Conservation (phyloP, 2,888 invertebrate species). For the Lasioglossum oenotherae region DNA sequence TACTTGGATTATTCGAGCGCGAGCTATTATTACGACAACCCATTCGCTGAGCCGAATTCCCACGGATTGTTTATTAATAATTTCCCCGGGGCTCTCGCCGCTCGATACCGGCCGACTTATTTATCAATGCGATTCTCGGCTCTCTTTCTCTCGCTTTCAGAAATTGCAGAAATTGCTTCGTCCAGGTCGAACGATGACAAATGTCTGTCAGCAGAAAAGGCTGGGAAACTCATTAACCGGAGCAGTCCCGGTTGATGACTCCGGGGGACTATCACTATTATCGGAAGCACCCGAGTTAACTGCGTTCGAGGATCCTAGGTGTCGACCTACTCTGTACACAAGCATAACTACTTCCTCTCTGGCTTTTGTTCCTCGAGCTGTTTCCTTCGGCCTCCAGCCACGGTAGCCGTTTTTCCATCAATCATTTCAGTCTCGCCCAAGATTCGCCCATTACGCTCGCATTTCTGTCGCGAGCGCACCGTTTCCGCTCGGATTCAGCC, state of each 20-base stretch:
- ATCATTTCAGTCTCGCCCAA: constrained; percentile 72
- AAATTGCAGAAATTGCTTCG: constrained; percentile 40
- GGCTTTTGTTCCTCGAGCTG: constrained; percentile 66
- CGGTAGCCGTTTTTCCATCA: constrained; percentile 63
- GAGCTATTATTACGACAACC: neutral
- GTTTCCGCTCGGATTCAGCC: constrained; percentile 39
- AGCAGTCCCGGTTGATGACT: constrained; percentile 60
- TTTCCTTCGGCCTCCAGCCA: constrained; percentile 46
- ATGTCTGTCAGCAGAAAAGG: constrained; percentile 57
- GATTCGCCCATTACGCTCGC: constrained; percentile 70
- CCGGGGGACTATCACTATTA: constrained; percentile 69
- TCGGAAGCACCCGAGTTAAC: constrained; percentile 70
- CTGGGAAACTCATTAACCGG: constrained; percentile 67
- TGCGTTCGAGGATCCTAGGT: constrained; percentile 59
- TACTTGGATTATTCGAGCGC: neutral
- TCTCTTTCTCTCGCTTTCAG: neutral
- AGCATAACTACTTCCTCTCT: constrained; percentile 68
- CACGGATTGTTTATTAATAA: constrained; percentile 5
- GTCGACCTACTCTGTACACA: constrained; percentile 60
- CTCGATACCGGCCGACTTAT: constrained; percentile 5
- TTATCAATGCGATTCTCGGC: neutral
- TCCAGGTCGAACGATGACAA: constrained; percentile 64
- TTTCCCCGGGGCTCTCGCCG: neutral
- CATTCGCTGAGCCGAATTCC: neutral
- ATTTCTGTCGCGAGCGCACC: constrained; percentile 32